Conservation (phyloP, 2,888 invertebrate genomes). For the Gnatocerus cornutus region DNA sequence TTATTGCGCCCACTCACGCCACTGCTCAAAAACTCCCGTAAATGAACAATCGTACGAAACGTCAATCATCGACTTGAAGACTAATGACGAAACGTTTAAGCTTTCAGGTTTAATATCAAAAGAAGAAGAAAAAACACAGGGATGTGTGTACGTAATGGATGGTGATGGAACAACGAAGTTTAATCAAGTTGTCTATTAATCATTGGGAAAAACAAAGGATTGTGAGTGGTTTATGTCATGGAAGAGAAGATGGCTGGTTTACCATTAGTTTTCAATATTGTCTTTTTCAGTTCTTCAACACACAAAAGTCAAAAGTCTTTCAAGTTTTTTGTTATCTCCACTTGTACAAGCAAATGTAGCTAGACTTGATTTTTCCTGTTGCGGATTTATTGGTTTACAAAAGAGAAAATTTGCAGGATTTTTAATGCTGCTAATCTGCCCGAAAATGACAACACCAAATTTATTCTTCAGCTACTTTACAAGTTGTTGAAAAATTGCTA, state of each 20-base stretch:
- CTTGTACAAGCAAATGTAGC: too few relatives aligned
- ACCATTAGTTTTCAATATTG: neutral
- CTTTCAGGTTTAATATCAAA: slow-evolving; percentile 35
- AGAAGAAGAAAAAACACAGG: neutral
- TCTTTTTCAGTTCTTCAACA: too few relatives aligned
- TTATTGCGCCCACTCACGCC: slow-evolving; percentile 59
- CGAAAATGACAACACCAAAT: too few relatives aligned
- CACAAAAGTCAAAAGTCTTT: too few relatives aligned
- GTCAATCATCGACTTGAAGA: slow-evolving; percentile 28
- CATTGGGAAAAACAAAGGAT: slow-evolving; percentile 37
- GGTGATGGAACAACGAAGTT: slow-evolving; percentile 22
- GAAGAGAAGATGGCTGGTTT: neutral
- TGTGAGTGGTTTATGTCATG: slow-evolving; percentile 4
- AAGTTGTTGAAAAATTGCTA: too few relatives aligned
- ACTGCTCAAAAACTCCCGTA: slow-evolving; percentile 41
- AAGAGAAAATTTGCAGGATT: too few relatives aligned
- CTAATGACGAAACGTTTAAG: slow-evolving; percentile 25
- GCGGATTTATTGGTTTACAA: too few relatives aligned
- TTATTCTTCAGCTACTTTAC: too few relatives aligned
- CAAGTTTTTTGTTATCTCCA: too few relatives aligned
- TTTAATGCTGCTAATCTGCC: too few relatives aligned
- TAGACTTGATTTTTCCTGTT: too few relatives aligned
- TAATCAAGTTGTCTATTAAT: slow-evolving; percentile 40
- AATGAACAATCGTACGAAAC: slow-evolving; percentile 36
- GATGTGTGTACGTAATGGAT: slow-evolving; percentile 18